phyloP scores from a whole-genome alignment of 2,797 vertebrate species.

The Mus spretus region DNA sequence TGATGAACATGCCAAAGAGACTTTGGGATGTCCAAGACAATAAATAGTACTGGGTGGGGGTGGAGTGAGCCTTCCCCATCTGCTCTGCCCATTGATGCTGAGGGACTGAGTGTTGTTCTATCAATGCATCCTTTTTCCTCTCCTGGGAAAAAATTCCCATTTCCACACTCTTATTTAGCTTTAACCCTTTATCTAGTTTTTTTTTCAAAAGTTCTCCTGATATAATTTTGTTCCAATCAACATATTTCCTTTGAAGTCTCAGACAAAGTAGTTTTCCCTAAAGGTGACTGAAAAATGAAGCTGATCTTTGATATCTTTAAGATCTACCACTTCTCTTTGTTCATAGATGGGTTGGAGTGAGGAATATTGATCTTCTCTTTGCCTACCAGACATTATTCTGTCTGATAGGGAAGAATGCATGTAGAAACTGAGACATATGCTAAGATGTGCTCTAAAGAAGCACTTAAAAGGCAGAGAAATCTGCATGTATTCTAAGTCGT shows the following conservation, averaged over 20 bases:
- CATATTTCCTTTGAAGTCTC: neutral
- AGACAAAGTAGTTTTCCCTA: neutral
- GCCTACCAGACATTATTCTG: neutral
- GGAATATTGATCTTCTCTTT: neutral
- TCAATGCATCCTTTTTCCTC: neutral
- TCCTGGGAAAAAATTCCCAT: neutral
- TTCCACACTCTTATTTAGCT: neutral
- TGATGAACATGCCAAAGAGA: conserved; percentile 43
- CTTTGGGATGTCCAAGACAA: neutral
- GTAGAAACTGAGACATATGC: neutral
- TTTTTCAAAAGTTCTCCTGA: neutral
- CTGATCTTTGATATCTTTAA: neutral
- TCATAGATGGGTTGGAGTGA: neutral
- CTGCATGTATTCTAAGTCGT: neutral
- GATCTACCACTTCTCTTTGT: neutral
- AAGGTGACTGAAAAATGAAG: neutral
- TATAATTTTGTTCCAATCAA: conserved; percentile 1
- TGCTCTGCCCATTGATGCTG: neutral
- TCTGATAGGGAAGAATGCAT: neutral
- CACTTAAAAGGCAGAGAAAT: neutral
- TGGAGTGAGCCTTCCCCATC: neutral
- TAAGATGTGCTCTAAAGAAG: neutral
- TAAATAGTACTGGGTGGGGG: neutral
- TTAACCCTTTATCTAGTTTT: neutral
- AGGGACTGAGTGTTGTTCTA: conserved; percentile 39